phyloP scores from a whole-genome alignment of 2,113 vertebrate genomes.

The Xiphorhynchus elegans region DNA sequence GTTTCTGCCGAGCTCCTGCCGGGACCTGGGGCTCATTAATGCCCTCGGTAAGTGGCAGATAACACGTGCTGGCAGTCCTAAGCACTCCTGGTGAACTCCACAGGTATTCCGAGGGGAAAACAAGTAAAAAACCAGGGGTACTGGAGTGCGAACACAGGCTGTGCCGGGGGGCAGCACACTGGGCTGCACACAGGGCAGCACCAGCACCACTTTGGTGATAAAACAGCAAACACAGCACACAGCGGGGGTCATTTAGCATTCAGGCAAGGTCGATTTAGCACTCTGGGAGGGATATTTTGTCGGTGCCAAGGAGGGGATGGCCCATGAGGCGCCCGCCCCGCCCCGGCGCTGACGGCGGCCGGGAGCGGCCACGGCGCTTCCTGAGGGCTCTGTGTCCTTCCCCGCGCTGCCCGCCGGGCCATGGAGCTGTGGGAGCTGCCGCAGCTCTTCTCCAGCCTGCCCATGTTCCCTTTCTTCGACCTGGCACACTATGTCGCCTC shows the following conservation, averaged over 20 bases:
- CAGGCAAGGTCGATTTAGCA: too few species aligned
- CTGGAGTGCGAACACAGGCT: too few species aligned
- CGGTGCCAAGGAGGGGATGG: too few species aligned
- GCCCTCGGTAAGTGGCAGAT: rapidly evolving
- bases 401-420: not conserved
- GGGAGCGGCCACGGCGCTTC: not conserved
- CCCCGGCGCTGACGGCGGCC: not conserved
- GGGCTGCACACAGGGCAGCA: too few species aligned
- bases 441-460: conserved; percentile 81
- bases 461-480: conserved; percentile 95
- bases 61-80: rapidly evolving
- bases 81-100: not conserved
- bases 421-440: conserved; percentile 75
- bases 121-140: too few species aligned
- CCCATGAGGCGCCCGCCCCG: not conserved
- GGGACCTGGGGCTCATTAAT: not conserved
- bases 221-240: rapidly evolving
- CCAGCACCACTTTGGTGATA: not conserved
- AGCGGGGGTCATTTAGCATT: rapidly evolving
- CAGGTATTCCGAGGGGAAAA: not conserved
- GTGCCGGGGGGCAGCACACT: too few species aligned
- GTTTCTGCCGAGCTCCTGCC: not conserved
- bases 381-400: rapidly evolving
- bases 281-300: too few species aligned
- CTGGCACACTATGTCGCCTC: conserved; percentile 90